Base-by-base conservation (phyloP, 2,888 invertebrate species). In the Rhimphoctona megacephalus region DNA sequence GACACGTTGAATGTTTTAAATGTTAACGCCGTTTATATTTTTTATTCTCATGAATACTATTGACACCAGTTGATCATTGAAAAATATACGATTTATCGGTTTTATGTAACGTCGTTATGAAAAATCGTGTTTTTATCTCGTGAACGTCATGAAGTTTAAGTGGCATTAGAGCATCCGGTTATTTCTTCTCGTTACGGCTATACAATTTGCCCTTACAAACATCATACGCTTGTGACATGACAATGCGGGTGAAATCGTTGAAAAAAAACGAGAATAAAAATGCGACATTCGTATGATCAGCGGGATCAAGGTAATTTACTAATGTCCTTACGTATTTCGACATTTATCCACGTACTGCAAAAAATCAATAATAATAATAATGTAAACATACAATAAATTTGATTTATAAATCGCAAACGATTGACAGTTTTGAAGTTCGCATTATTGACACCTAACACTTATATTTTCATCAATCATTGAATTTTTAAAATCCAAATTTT, bases 161-260 rank as follows among this genome's bases (percentile, higher is more conserved):
- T 69, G 61, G 69, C 39, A 81, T 86, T 86, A 83, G 79, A 81
- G 67, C 76, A 80, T 86, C 83, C 86, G 81, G 83, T 77, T 76
- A 77, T 86, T 83, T 77, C 39, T 72, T 49, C 85, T 80, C 72
- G 80, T 83, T 86, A 81, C 82, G 70, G 43, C 49, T 74, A 83
- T 49, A 76, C 67, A 25, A 70, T 64, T 76, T 64, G 36, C 52
- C 52, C 73, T 54, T 5, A 52, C 46, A 39, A 70, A 39, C 46
- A 49, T 69, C 14, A 7, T n/a, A 70, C 66, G 49, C 39, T 14
- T 25, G 74, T 64, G 61, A 19, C 43, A 46, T 64, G 67, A 83
- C 76, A 74, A 86, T 73, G 72, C 36, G 54, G 69, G 61, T 61
- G 43, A 69, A 54, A 67, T 67, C 46, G 66, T 19, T 22, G 39